Base-by-base conservation (phyloP, 2,113 vertebrate species). In the Crocuta crocuta region DNA sequence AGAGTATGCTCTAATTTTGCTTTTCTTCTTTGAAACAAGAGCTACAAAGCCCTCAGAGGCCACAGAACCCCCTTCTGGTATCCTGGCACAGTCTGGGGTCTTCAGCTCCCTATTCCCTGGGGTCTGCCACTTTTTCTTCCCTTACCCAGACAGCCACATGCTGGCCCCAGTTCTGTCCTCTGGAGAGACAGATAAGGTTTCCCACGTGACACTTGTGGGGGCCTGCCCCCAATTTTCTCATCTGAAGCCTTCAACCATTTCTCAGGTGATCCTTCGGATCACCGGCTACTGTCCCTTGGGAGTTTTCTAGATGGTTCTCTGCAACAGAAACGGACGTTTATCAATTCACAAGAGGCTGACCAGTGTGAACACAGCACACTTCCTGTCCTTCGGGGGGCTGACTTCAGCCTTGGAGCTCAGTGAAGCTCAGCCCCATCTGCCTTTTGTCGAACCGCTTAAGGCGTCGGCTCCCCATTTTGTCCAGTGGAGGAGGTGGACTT, bases 401-500 rank as follows among this genome's bases (percentile, higher is more conserved):
- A 65, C 7, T 1, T 48, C 24, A 26, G 7, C n/a, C 33, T 53
- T 33, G 26, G 31, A 55, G 31, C 4, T 48, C 82, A 17, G 3
- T 45, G 21, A 23, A 79, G 45, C 10, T 4, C 3, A 2, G 35
- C 10, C n/a, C 78, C n/a, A 0, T 11, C 33, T 19, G 15, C 48
- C 45, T 50, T 33, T 8, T 6, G 68, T 24, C 0, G 7, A 48
- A 28, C 8, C 33, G 45, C 24, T 43, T 5, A 10, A 24, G 8
- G 31, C 24, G 39, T 15, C 63, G 65, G 28, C 5, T n/a, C 50
- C 2, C 43, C 35, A 1, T 12, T 73, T 71, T 71, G 68, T 16
- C 66, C 73, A 39, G 53, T 0, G 10, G 17, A 9, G 16, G 26
- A 3, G 0, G 61, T 10, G 0, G 13, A 15, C 80, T 84, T 58